phyloP scores from a whole-genome alignment of 2,888 invertebrate species.

The Aelia acuminata region DNA sequence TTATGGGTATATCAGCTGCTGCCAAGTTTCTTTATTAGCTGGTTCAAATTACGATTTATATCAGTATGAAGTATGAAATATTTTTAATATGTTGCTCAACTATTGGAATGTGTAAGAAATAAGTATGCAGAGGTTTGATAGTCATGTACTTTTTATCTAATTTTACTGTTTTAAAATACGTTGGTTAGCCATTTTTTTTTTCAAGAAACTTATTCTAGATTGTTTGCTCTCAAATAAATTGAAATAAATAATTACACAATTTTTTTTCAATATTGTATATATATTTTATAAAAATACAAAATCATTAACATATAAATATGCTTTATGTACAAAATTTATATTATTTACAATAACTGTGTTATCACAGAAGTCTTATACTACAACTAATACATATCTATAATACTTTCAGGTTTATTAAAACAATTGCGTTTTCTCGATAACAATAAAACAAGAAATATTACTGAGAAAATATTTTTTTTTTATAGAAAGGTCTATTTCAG shows the following conservation, averaged over 20 bases:
- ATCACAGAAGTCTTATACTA: slow-evolving; percentile 11
- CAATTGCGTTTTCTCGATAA: not conserved
- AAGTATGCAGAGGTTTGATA: too few species aligned
- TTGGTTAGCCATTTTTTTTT: not conserved
- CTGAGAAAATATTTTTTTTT: not conserved
- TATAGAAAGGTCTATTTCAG: not conserved
- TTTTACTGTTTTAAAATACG: too few species aligned
- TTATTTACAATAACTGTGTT: slow-evolving; percentile 40
- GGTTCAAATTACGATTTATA: too few species aligned
- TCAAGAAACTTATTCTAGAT: not conserved
- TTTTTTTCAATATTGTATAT: not conserved
- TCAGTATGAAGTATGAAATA: too few species aligned
- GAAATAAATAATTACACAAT: not conserved
- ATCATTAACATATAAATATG: slow-evolving; percentile 2
- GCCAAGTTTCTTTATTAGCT: too few species aligned
- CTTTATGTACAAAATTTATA: not conserved
- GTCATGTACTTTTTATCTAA: too few species aligned
- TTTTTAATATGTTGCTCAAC: too few species aligned
- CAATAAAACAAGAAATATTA: not conserved
- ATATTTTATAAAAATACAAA: slow-evolving; percentile 42
- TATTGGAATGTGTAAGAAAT: too few species aligned
- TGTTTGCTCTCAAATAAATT: not conserved
- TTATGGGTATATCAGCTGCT: too few species aligned
- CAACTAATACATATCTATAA: slow-evolving; percentile 32
- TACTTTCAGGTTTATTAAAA: not conserved